Conservation (phyloP, 2,113 vertebrate genomes). For the Zapus hudsonius region DNA sequence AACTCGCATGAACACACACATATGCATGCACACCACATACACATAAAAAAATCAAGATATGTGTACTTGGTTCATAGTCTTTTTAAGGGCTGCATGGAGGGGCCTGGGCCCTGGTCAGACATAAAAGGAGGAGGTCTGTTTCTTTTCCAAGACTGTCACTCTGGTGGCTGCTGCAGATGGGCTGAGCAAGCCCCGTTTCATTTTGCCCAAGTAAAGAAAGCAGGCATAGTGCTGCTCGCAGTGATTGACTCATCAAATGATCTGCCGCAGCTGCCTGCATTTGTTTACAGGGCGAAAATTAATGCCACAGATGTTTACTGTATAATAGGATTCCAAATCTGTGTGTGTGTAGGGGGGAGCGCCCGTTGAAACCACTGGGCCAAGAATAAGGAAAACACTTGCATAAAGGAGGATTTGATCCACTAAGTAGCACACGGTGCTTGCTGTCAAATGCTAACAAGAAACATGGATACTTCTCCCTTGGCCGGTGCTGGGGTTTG, state of each 20-base stretch:
- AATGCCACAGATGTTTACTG: slow-evolving; percentile 73
- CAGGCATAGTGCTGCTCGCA: not conserved
- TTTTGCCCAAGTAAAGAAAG: not conserved
- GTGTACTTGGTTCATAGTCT: accelerated
- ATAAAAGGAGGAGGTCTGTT: not conserved
- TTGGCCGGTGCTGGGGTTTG: not conserved
- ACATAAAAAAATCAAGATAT: too few species aligned
- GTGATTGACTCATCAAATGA: slow-evolving; percentile 57
- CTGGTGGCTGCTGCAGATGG: not conserved
- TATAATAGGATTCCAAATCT: slow-evolving; percentile 74
- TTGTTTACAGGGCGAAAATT: slow-evolving; percentile 78
- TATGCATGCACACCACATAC: too few species aligned
- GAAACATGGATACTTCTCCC: not conserved
- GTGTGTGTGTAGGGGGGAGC: not conserved
- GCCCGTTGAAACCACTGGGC: slow-evolving; percentile 40
- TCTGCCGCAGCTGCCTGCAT: slow-evolving; percentile 35
- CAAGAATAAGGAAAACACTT: slow-evolving; percentile 52
- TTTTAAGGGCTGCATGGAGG: accelerated
- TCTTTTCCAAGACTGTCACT: not conserved
- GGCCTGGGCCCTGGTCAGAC: not conserved
- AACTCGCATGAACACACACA: too few species aligned
- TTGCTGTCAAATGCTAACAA: not conserved
- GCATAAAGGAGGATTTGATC: slow-evolving; percentile 51
- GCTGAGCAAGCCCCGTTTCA: accelerated
- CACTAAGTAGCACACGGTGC: not conserved